Evolutionary conservation across 2,113 vertebrate genomes (phyloP).

Genomic region (Oriolus oriolus): DNA sequence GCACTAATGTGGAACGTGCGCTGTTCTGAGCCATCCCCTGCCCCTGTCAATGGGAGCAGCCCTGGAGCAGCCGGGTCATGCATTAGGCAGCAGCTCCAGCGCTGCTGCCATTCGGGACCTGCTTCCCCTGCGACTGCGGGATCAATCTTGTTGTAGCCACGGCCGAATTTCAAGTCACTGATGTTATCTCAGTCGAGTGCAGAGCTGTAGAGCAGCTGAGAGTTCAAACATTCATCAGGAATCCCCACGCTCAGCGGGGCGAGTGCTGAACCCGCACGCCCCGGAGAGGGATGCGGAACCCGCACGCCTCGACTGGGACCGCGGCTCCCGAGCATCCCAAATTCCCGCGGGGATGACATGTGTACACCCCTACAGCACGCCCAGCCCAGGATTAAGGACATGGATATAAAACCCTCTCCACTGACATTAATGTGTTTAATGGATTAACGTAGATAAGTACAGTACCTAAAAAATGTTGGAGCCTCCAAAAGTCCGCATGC

Average conservation of each 20-base stretch:
- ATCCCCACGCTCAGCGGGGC: fast-evolving
- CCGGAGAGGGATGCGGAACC: fast-evolving
- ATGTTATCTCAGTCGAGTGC: fast-evolving
- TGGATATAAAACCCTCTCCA: neutral
- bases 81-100: neutral
- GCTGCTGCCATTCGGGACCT: neutral
- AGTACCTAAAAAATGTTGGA: neutral
- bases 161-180: neutral
- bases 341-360: fast-evolving
- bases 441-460: neutral
- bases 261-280: fast-evolving
- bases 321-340: neutral
- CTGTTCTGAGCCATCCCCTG: neutral
- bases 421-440: no score
- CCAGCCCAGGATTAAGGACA: neutral
- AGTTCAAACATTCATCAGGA: fast-evolving
- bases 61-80: neutral
- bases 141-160: fast-evolving
- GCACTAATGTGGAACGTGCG: neutral
- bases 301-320: neutral
- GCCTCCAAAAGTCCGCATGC: neutral
- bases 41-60: neutral
- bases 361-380: fast-evolving
- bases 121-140: fast-evolving
- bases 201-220: neutral